Percentiles rank a stretch among this genome's conserved stretches.
phyloP scores from a whole-genome alignment of 2,888 invertebrate species.

The Anticlea derivata region DNA sequence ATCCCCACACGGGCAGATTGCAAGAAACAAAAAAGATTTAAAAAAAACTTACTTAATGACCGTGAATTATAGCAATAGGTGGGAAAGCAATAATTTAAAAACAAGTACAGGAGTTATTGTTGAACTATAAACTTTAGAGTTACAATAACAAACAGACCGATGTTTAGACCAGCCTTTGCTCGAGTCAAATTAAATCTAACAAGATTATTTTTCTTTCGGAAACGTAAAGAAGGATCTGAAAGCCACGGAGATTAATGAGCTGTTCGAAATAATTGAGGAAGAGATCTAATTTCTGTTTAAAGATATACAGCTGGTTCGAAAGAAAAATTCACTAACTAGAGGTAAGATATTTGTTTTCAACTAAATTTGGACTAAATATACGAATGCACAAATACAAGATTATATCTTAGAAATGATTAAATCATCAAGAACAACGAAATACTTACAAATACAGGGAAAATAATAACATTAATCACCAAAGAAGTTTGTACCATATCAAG shows the following conservation, averaged over 20 bases:
- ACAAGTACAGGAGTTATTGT: background rate
- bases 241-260: constrained; percentile 17
- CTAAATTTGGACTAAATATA: too few relatives aligned
- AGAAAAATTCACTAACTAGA: background rate
- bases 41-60: background rate
- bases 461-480: background rate
- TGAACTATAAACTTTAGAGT: background rate
- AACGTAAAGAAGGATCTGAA: constrained; percentile 20
- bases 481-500: constrained; percentile 19
- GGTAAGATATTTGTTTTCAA: background rate
- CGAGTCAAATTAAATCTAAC: constrained; percentile 19
- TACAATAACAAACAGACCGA: constrained; percentile 15
- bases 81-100: background rate
- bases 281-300: constrained; percentile 11
- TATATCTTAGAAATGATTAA: too few relatives aligned
- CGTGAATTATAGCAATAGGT: too few relatives aligned
- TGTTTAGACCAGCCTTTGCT: constrained; percentile 21
- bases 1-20: too few relatives aligned
- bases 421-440: too few relatives aligned
- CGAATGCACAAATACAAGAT: too few relatives aligned
- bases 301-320: constrained; percentile 8
- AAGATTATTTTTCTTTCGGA: constrained; percentile 19
- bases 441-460: background rate
- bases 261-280: constrained; percentile 22
- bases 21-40: too few relatives aligned